phyloP scores from a whole-genome alignment of 2,113 vertebrate species.

The Leptocoma aspasia region DNA sequence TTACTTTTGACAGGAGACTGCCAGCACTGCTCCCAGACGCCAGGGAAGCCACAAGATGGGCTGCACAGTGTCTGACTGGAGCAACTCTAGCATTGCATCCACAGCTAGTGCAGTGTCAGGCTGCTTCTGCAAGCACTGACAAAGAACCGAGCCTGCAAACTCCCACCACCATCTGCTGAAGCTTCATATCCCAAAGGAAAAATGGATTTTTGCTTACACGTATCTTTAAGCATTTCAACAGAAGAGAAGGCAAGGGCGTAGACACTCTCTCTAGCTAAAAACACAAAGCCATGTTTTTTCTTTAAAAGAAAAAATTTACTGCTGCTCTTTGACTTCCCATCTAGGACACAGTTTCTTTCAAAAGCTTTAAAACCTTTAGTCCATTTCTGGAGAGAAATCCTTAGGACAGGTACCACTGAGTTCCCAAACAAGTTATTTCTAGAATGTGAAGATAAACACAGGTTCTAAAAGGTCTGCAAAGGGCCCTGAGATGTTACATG shows the following conservation, averaged over 20 bases:
- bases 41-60: not conserved
- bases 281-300: not conserved
- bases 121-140: not conserved
- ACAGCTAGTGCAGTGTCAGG: not conserved
- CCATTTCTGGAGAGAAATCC: not conserved
- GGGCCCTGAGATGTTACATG: not conserved
- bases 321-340: not conserved
- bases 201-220: not conserved
- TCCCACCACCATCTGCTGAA: constrained; percentile 45
- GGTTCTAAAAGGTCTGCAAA: not conserved
- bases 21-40: not conserved
- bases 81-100: not conserved
- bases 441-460: not conserved
- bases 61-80: not conserved
- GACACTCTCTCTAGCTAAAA: not conserved
- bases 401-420: not conserved
- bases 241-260: not conserved
- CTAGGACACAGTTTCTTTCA: not conserved
- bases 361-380: not conserved
- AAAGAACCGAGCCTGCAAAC: constrained; percentile 11
- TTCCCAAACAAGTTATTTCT: not conserved
- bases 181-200: constrained; percentile 2
- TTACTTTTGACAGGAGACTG: not conserved
- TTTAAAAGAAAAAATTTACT: not conserved
- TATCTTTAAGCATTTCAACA: constrained; percentile 9